Conservation (phyloP, 1,140 invertebrate species). For the Drosophila sproati region DNA sequence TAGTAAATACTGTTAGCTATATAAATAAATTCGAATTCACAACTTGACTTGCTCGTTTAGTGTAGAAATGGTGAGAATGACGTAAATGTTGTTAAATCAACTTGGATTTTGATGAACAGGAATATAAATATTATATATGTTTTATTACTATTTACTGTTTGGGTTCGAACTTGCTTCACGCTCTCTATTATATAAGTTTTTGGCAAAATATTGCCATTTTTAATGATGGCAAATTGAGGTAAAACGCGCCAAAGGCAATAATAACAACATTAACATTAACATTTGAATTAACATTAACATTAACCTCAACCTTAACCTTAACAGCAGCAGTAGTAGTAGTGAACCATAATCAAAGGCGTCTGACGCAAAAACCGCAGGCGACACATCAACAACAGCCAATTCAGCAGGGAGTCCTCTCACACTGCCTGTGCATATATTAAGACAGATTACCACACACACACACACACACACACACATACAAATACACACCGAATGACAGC, state of each 20-base stretch:
- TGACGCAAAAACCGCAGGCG: conserved; percentile 47
- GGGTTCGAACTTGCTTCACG: no score
- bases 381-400: conserved; percentile 29
- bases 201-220: no score
- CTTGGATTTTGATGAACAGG: no score
- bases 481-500: conserved; percentile 53
- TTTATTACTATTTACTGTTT: no score
- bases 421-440: conserved; percentile 71
- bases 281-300: conserved; percentile 19
- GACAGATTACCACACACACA: conserved; percentile 68
- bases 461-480: conserved; percentile 32
- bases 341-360: conserved; percentile 45
- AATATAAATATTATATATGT: no score
- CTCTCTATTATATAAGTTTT: no score
- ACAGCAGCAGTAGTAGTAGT: conserved; percentile 28
- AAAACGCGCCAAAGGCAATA: conserved; percentile 42
- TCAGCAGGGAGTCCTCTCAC: conserved; percentile 9
- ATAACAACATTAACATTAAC: conserved; percentile 18
- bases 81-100: no score
- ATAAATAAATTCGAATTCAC: no score
- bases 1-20: no score
- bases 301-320: conserved; percentile 16
- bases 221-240: conserved; percentile 51
- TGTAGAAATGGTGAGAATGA: no score
- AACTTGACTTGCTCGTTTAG: no score